A percentile compares a stretch with the other conserved stretches of the same genome.
These are phyloP conservation scores for Strigamia crassipes DNA, from an alignment of 2,888 invertebrate genomes.

Conservation along the genomic window DNA sequence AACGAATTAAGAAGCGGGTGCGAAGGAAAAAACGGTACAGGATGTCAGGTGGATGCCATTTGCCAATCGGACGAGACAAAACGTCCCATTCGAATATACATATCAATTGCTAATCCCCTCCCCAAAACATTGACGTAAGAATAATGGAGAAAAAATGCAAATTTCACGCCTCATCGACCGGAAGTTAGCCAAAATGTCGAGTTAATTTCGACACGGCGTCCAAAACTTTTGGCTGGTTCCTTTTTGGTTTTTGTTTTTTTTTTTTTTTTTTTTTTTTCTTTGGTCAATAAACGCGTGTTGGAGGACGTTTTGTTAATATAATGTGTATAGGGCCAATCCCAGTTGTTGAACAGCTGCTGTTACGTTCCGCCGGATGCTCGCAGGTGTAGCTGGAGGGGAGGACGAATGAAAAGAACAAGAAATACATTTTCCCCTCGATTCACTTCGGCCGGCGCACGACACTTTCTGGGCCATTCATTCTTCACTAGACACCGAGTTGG, in stretches of 20 bases:
- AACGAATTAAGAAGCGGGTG: neutral
- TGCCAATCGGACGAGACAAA: neutral
- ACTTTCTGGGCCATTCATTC: neutral
- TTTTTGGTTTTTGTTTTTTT: too few species aligned
- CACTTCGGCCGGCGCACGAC: neutral
- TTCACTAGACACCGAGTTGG: neutral
- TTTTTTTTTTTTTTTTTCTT: neutral
- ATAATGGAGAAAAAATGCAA: neutral
- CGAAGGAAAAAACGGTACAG: neutral
- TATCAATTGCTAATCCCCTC: neutral
- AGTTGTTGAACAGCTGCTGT: conserved; percentile 1
- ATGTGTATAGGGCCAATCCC: neutral
- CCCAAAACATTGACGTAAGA: neutral
- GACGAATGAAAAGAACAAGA: neutral
- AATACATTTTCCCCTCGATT: neutral
- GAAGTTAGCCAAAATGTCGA: neutral
- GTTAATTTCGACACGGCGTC: too few species aligned
- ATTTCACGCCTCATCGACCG: neutral
- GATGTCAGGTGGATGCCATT: conserved; percentile 6
- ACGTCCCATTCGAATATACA: neutral
- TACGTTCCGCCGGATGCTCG: conserved; percentile 17
- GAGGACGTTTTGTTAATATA: neutral
- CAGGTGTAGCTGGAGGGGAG: conserved; percentile 25
- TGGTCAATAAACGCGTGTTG: neutral
- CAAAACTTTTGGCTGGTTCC: too few species aligned